These are phyloP conservation scores for Scleropages formosus DNA, from an alignment of 2,797 vertebrate species.

Conservation along the genomic window DNA sequence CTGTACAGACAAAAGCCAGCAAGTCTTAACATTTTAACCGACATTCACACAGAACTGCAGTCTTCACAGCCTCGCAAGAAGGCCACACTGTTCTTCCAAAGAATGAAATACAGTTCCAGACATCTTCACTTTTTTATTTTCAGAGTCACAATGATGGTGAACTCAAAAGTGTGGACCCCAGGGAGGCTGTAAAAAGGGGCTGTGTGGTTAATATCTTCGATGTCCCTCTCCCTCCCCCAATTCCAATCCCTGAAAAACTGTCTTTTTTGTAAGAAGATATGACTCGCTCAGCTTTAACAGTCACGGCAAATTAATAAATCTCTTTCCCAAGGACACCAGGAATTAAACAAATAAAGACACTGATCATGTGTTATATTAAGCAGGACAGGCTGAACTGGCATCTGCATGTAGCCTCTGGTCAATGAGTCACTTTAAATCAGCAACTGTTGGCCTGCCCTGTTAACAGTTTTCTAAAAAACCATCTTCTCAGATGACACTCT, in stretches of 20 bases:
- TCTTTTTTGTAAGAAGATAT: conserved; percentile 6
- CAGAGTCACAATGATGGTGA: too few relatives aligned
- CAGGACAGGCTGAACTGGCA: background rate
- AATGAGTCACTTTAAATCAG: conserved; percentile 11
- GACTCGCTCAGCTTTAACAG: background rate
- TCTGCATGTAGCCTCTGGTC: background rate
- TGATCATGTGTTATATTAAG: background rate
- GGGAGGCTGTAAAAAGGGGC: background rate
- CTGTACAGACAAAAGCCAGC: background rate
- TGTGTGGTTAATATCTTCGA: background rate
- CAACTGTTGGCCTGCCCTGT: background rate
- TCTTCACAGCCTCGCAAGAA: background rate
- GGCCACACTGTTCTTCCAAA: background rate
- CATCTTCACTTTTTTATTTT: background rate
- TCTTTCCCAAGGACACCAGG: background rate
- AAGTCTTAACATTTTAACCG: background rate
- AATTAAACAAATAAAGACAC: background rate
- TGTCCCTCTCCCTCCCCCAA: too few relatives aligned
- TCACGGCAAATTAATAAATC: background rate
- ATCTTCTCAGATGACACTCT: background rate
- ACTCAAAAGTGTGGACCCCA: background rate
- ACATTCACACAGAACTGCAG: background rate
- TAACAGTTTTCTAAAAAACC: background rate
- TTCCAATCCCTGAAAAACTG: background rate
- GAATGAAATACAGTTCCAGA: background rate